Evolutionary conservation across 1,140 invertebrate species (phyloP), one percentile per base, ranked within the genome.

Genomic region (Caligus rogercresseyi): DNA sequence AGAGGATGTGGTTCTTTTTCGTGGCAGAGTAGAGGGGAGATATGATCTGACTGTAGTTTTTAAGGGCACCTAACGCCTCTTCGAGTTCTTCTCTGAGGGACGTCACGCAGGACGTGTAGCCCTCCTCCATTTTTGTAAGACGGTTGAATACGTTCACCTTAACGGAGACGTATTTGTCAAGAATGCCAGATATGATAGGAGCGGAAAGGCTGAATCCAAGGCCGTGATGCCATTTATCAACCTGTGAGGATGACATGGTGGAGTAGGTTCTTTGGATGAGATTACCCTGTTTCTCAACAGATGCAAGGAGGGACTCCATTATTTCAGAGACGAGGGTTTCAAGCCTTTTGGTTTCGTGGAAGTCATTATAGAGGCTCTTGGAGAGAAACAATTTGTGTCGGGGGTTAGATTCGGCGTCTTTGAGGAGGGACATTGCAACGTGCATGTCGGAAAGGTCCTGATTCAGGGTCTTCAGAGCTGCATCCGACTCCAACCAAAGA

Each of bases 331-430:
- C 31, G n/a, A 43, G 31, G n/a, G 31, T n/a, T 43, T 43, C 31
- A 43, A 43, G n/a, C n/a, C n/a, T 7, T 43, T 43, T 43, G n/a
- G 31, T 11, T 11, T 43, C 31, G 7, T n/a, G 7, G 31, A 43
- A 43, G 7, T 43, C 31, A 11, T 43, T 43, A 43, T 43, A 43
- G n/a, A 11, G 7, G n/a, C 19, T 72, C 68, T 61, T 69, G 68
- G 1, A 77, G 66, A 24, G 72, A 64, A 71, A 73, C 15, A 76
- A 66, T 23, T 66, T 53, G 65, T 75, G 71, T 51, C 68, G 61
- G 20, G 69, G 66, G 64, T 75, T 72, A n/a, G 67, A 66, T 56
- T 71, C 66, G 18, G 74, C 74, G 63, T 76, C 74, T 59, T 70
- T 69, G 13, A 76, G 66, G 20, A 74, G 55, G 19, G 69, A 66